Evolutionary conservation across 2,888 invertebrate genomes (phyloP).

Genomic region (Drosophila histrio): DNA sequence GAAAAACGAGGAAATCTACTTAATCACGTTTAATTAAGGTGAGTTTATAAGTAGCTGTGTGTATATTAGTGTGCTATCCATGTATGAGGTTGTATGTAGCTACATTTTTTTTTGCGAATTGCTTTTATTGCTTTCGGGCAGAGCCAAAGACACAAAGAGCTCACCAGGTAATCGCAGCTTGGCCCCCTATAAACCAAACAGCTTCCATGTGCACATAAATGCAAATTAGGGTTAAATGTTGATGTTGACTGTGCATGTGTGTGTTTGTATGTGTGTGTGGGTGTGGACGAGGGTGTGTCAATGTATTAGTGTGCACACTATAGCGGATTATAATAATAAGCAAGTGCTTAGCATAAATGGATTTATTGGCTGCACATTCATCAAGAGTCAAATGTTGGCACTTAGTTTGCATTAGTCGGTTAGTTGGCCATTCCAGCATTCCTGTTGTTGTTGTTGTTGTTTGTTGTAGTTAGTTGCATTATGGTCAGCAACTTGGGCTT

Average conservation of each 20-base stretch:
- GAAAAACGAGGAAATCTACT: constrained; percentile 79
- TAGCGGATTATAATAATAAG: constrained; percentile 76
- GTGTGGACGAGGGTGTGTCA: constrained; percentile 4
- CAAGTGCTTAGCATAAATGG: constrained; percentile 73
- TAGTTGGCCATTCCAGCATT: constrained; percentile 32
- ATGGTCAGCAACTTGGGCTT: background rate
- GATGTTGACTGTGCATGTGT: constrained; percentile 37
- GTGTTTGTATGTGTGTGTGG: constrained; percentile 6
- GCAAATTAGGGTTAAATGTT: constrained; percentile 79
- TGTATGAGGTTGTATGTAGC: constrained; percentile 10
- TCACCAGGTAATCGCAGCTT: constrained; percentile 67
- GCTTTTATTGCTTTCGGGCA: constrained; percentile 69
- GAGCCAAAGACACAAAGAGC: constrained; percentile 65
- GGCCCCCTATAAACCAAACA: constrained; percentile 47
- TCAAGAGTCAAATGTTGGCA: constrained; percentile 71
- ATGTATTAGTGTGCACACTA: constrained; percentile 25
- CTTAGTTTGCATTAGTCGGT: constrained; percentile 55
- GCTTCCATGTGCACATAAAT: constrained; percentile 70
- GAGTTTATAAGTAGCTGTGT: constrained; percentile 70
- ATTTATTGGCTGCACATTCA: constrained; percentile 77
- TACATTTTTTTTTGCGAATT: constrained; percentile 62
- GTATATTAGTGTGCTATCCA: constrained; percentile 29
- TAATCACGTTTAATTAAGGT: constrained; percentile 82
- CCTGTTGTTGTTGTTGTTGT: too few relatives aligned
- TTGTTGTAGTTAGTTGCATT: background rate